Evolutionary conservation across 2,888 invertebrate genomes (phyloP).

Genomic region (Tetheella fluctuosa): DNA sequence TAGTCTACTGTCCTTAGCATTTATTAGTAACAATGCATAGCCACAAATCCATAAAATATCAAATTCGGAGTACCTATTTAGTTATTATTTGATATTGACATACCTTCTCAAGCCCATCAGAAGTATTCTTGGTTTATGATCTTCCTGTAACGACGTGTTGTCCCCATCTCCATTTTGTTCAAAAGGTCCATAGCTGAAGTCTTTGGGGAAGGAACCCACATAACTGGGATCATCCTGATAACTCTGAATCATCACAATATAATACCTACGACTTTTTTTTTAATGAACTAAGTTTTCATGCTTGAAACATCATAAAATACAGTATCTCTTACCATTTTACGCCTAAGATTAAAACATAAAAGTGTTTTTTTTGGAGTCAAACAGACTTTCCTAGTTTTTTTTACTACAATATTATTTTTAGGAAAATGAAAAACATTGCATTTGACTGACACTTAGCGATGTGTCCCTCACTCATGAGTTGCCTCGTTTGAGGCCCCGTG

Average conservation of each 20-base stretch:
- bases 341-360: background rate
- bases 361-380: background rate
- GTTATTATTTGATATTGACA: too few relatives aligned
- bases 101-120: conserved; percentile 97
- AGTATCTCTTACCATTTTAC: conserved; percentile 1
- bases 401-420: too few relatives aligned
- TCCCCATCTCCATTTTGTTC: conserved; percentile 91
- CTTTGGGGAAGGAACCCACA: conserved; percentile 92
- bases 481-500: too few relatives aligned
- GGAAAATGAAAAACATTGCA: too few relatives aligned
- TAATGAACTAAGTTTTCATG: background rate
- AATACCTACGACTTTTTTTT: too few relatives aligned
- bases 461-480: too few relatives aligned
- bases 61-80: too few relatives aligned
- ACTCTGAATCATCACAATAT: conserved; percentile 45
- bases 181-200: conserved; percentile 95
- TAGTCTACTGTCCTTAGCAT: too few relatives aligned
- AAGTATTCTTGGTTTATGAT: conserved; percentile 96
- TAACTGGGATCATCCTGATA: conserved; percentile 81
- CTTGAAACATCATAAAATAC: background rate
- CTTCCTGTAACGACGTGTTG: conserved; percentile 85
- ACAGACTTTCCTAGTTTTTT: conserved; percentile 10
- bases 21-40: too few relatives aligned
- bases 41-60: too few relatives aligned
- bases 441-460: too few relatives aligned